Conservation (phyloP, 2,888 invertebrate species). For the Euplagia quadripunctaria region DNA sequence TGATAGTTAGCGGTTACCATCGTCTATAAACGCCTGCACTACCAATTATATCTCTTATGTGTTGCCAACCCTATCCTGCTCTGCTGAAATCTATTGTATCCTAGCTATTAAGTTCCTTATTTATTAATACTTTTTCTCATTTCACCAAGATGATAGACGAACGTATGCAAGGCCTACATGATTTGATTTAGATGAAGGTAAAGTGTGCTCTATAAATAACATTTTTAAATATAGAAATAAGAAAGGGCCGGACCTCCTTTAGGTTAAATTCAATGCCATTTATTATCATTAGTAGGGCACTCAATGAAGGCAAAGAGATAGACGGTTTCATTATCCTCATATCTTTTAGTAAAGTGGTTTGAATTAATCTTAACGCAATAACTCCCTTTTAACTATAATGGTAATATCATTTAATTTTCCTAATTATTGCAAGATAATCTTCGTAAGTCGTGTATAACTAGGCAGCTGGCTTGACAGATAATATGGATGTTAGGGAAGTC, state of each 20-base stretch:
- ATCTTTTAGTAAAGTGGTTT: constrained; percentile 8
- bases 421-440: neutral
- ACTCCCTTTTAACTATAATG: too few relatives aligned
- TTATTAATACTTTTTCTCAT: neutral
- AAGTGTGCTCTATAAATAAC: neutral
- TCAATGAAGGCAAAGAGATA: constrained; percentile 1
- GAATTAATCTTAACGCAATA: neutral
- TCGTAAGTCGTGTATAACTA: too few relatives aligned
- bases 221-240: neutral
- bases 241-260: neutral
- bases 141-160: neutral
- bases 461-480: too few relatives aligned
- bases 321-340: neutral
- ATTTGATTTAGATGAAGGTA: neutral
- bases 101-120: neutral
- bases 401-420: too few relatives aligned
- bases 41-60: too few relatives aligned
- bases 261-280: neutral
- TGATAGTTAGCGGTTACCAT: too few relatives aligned
- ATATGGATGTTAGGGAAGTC: too few relatives aligned
- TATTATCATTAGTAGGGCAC: constrained; percentile 1
- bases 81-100: neutral
- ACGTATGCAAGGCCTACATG: too few relatives aligned
- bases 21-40: too few relatives aligned
- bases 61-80: too few relatives aligned